A percentile compares a stretch with the other conserved stretches of the same genome.
Evolutionary conservation across 1,140 invertebrate genomes (phyloP).

Genomic region (Lordiphosa collinella): DNA sequence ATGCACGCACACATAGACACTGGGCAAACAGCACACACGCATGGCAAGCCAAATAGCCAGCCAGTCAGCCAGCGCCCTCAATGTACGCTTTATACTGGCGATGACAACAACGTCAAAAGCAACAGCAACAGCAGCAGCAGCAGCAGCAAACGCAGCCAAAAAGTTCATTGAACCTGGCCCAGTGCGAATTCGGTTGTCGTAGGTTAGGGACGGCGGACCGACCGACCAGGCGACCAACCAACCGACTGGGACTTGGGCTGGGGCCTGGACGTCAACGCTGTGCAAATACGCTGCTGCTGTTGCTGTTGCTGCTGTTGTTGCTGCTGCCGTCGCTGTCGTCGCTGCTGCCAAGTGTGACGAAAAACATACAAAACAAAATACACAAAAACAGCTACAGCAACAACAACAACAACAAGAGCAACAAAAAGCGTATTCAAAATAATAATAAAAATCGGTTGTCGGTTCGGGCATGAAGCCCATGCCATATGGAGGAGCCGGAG

Average conservation of each 20-base stretch:
- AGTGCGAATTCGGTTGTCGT: constrained; percentile 77
- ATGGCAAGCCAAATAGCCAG: constrained; percentile 45
- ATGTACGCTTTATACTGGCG: constrained; percentile 62
- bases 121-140: constrained; percentile 31
- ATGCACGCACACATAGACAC: constrained; percentile 58
- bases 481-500: constrained; percentile 17
- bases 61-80: constrained; percentile 64
- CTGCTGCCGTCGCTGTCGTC: constrained; percentile 14
- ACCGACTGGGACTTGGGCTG: constrained; percentile 19
- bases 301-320: constrained; percentile 20
- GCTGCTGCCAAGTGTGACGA: constrained; percentile 73
- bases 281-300: constrained; percentile 58
- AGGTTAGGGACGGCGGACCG: constrained; percentile 66
- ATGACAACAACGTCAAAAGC: constrained; percentile 46
- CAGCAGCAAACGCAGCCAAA: constrained; percentile 60
- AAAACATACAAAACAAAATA: constrained; percentile 76
- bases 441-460: constrained; percentile 68
- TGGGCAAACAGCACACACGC: constrained; percentile 59
- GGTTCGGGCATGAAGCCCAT: constrained; percentile 29
- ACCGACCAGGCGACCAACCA: constrained; percentile 45
- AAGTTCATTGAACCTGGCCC: constrained; percentile 76
- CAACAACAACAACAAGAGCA: constrained; percentile 42
- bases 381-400: constrained; percentile 51
- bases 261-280: constrained; percentile 40
- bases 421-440: constrained; percentile 74